These are phyloP conservation scores for Sinopyrophorus schimmeli DNA, from an alignment of 2,888 invertebrate species.

Conservation along the genomic window DNA sequence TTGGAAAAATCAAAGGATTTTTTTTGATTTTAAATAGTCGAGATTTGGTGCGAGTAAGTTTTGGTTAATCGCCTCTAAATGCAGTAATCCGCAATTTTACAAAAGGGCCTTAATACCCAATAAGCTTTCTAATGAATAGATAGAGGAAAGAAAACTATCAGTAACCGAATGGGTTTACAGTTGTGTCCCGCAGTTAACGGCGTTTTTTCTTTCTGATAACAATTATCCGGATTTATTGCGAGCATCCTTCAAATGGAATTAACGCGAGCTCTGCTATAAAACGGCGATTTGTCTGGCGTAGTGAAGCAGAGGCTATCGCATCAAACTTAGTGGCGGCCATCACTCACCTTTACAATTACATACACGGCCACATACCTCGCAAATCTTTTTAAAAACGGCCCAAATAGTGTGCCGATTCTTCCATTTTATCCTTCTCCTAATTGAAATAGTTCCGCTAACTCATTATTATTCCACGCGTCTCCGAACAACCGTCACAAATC, in stretches of 20 bases:
- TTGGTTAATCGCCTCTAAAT: too few relatives aligned
- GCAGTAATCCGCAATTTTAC: too few relatives aligned
- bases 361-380: slow-evolving; percentile 25
- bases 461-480: slow-evolving; percentile 25
- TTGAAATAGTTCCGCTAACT: slow-evolving; percentile 29
- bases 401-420: slow-evolving; percentile 11
- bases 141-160: slow-evolving; percentile 23
- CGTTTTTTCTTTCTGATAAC: slow-evolving; percentile 50
- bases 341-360: slow-evolving; percentile 40
- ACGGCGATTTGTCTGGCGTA: slow-evolving; percentile 50
- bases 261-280: slow-evolving; percentile 51
- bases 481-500: slow-evolving; percentile 21
- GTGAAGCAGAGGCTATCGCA: slow-evolving; percentile 33
- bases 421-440: slow-evolving; percentile 14
- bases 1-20: too few relatives aligned
- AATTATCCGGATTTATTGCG: slow-evolving; percentile 53
- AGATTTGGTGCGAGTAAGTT: too few relatives aligned
- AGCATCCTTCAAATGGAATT: slow-evolving; percentile 53
- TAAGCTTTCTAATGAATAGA: slow-evolving; percentile 17
- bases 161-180: slow-evolving; percentile 24
- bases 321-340: slow-evolving; percentile 43
- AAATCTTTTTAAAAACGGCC: slow-evolving; percentile 22
- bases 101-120: slow-evolving; percentile 2
- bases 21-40: too few relatives aligned
- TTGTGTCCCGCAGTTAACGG: slow-evolving; percentile 24